These are phyloP conservation scores for Rallus crepitans DNA, from an alignment of 2,797 vertebrate genomes.

Conservation along the genomic window DNA sequence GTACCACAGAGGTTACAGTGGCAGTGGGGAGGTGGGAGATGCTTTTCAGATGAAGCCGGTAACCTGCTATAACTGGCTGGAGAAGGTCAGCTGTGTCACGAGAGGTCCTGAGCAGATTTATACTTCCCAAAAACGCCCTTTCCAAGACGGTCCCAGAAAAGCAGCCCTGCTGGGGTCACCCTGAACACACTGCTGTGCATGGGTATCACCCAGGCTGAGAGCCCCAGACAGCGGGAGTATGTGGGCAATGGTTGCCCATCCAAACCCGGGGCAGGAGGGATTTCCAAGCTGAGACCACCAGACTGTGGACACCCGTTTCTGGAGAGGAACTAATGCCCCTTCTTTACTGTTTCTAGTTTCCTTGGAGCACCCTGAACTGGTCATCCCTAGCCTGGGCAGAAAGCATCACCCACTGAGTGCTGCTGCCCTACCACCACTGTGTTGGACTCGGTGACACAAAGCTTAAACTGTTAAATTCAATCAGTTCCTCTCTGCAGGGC, in stretches of 20 bases:
- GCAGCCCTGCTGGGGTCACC: not conserved
- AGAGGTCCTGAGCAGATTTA: not conserved
- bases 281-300: not conserved
- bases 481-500: not conserved
- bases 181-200: not conserved
- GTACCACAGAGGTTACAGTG: not conserved
- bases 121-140: not conserved
- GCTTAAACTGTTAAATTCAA: not conserved
- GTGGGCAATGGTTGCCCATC: fast-evolving
- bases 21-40: not conserved
- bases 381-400: not conserved
- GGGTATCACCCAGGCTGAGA: fast-evolving
- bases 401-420: not conserved
- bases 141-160: not conserved
- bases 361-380: not conserved
- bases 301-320: not conserved
- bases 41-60: not conserved
- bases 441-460: not conserved
- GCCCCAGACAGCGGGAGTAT: not conserved
- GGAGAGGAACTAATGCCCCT: not conserved
- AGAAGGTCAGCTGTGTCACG: not conserved
- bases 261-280: not conserved
- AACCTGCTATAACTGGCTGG: not conserved
- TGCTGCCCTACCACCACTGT: not conserved
- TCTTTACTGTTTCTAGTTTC: not conserved